phyloP scores from a whole-genome alignment of 1,140 invertebrate genomes.

The Heliconius congener region DNA sequence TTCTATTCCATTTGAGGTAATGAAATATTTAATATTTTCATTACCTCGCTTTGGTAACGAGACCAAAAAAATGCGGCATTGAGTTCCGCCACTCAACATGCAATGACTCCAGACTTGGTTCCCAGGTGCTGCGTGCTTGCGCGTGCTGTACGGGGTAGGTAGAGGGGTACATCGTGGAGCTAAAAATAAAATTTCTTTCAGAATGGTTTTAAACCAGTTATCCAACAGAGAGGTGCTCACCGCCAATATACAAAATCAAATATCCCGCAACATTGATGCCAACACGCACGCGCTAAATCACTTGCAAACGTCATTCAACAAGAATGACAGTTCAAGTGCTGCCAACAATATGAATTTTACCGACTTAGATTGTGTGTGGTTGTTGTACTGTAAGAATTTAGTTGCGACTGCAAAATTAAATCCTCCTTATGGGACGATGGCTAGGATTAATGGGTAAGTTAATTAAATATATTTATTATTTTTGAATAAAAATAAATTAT shows the following conservation, averaged over 20 bases:
- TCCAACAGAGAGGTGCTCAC: conserved; percentile 53
- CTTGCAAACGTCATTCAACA: conserved; percentile 57
- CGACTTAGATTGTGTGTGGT: conserved; percentile 84
- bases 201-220: conserved; percentile 58
- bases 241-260: conserved; percentile 53
- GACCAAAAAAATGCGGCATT: no score
- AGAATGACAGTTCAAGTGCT: conserved; percentile 47
- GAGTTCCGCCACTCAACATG: no score
- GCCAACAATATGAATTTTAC: conserved; percentile 51
- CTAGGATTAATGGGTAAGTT: conserved; percentile 83
- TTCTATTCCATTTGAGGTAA: no score
- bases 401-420: conserved; percentile 81
- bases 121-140: no score
- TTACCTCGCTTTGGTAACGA: no score
- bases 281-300: conserved; percentile 63
- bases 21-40: no score
- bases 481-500: no score
- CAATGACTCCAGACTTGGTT: no score
- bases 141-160: no score
- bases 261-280: conserved; percentile 60
- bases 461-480: background rate
- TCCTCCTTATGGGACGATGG: conserved; percentile 83
- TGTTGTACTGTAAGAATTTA: conserved; percentile 83
- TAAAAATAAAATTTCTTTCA: conserved; percentile 37
- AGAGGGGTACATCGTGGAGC: no score